Evolutionary conservation across 2,113 vertebrate genomes (phyloP).

Genomic region (Oxyura jamaicensis): DNA sequence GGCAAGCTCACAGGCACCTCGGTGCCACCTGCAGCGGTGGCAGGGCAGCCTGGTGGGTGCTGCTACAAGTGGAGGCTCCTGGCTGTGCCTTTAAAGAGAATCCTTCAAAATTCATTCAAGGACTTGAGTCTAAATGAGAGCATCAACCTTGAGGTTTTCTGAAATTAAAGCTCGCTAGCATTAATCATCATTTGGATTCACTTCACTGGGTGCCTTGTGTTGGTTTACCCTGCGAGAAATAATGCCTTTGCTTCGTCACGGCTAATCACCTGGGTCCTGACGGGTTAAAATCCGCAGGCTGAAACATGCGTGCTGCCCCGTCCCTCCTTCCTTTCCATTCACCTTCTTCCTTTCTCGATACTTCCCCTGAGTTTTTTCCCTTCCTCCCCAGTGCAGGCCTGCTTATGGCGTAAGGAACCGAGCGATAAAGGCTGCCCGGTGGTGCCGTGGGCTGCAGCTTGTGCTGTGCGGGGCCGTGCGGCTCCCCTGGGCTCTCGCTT

Average conservation of each 20-base stretch:
- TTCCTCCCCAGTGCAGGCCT: background rate
- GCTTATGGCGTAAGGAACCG: background rate
- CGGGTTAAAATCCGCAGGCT: constrained; percentile 17
- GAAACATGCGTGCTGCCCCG: background rate
- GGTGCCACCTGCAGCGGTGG: fast-evolving
- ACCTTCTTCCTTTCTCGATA: background rate
- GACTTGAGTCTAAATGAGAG: background rate
- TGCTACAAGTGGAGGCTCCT: fast-evolving
- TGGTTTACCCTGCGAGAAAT: background rate
- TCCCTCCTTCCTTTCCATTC: constrained; percentile 50
- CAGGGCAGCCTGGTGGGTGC: fast-evolving
- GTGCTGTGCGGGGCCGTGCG: background rate
- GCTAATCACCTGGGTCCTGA: background rate
- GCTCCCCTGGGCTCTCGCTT: background rate
- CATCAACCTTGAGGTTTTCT: background rate
- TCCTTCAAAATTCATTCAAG: background rate
- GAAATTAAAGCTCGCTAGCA: background rate
- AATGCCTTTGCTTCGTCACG: background rate
- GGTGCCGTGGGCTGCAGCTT: background rate
- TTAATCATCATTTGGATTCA: background rate
- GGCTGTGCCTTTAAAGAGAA: background rate
- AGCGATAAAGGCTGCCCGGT: background rate
- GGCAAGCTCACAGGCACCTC: background rate
- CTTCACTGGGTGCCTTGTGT: background rate
- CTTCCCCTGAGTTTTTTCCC: constrained; percentile 6